These are phyloP conservation scores for Scolopax rusticola DNA, from an alignment of 2,797 vertebrate species.

Conservation along the genomic window DNA sequence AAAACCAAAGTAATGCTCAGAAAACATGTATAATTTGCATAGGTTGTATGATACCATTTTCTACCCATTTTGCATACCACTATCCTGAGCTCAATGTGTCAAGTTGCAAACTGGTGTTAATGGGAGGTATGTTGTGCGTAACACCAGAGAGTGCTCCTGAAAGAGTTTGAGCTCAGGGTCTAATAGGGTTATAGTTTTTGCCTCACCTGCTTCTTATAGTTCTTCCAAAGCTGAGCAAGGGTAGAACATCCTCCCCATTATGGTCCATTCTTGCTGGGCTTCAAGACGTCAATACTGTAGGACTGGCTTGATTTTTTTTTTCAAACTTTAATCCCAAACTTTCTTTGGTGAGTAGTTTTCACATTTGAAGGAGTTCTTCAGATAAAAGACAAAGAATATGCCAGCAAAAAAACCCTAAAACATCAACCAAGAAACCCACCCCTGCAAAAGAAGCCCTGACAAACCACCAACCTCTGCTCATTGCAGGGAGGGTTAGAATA, in stretches of 20 bases:
- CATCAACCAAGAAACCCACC: background rate
- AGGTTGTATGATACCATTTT: background rate
- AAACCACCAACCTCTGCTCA: background rate
- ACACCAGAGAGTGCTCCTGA: background rate
- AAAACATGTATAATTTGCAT: background rate
- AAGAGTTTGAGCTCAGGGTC: background rate
- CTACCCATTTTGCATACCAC: rapidly evolving
- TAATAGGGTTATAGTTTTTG: background rate
- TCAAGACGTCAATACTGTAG: background rate
- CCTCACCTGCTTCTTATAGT: background rate
- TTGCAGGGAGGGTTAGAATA: background rate
- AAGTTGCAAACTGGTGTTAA: background rate
- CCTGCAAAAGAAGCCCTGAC: background rate
- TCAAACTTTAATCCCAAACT: background rate
- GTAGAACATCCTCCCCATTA: background rate
- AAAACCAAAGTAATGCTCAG: background rate
- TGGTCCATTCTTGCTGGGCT: background rate
- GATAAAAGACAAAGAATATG: background rate
- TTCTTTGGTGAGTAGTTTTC: background rate
- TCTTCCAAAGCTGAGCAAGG: background rate
- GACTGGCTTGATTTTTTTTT: background rate
- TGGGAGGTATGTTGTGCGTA: rapidly evolving
- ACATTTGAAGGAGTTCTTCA: background rate
- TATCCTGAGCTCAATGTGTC: background rate
- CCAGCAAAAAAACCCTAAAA: background rate